Evolutionary conservation across 64 coral and sea anemone species (phyloP).

Genomic region (Montipora foliosa): DNA sequence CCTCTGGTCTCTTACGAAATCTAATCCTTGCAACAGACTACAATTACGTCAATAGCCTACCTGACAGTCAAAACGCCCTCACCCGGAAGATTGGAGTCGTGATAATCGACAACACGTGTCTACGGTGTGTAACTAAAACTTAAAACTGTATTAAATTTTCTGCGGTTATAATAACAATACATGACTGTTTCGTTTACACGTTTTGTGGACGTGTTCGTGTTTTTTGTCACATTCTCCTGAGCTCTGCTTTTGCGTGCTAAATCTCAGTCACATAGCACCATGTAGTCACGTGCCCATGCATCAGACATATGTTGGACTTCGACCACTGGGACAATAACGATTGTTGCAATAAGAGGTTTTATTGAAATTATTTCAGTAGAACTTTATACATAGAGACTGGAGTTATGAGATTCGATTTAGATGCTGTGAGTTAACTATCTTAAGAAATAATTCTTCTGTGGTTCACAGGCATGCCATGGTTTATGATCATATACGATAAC

Average conservation of each 20-base stretch:
- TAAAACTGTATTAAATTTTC: not conserved
- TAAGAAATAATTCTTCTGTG: no score
- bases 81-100: not conserved
- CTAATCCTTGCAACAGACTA: not conserved
- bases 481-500: not conserved
- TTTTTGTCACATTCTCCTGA: not conserved
- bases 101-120: not conserved
- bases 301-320: not conserved
- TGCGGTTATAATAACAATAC: not conserved
- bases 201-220: not conserved
- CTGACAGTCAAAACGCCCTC: not conserved
- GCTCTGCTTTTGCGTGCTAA: not conserved
- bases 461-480: no score
- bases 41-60: not conserved
- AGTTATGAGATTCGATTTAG: not conserved
- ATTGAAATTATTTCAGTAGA: no score
- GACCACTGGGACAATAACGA: not conserved
- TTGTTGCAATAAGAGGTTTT: no score
- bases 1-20: not conserved
- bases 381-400: no score
- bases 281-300: not conserved
- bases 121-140: not conserved
- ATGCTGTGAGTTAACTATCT: not conserved
- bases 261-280: not conserved
- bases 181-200: not conserved